Conservation (phyloP, 2,797 vertebrate species). For the Pangasius sanitwongsei region DNA sequence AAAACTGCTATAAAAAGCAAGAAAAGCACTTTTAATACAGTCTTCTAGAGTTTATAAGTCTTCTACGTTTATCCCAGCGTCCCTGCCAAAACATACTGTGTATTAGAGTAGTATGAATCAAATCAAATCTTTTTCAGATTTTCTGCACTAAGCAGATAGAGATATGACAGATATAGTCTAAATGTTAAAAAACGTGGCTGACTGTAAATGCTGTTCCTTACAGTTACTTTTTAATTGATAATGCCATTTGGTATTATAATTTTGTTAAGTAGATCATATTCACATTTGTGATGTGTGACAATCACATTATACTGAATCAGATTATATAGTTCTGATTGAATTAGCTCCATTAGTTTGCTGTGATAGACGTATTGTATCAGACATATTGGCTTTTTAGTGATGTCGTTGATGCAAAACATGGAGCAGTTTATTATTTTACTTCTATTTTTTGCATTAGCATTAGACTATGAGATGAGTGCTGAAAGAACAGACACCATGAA, state of each 20-base stretch:
- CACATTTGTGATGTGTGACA: conserved; percentile 5
- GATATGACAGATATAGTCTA: background rate
- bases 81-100: background rate
- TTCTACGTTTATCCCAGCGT: background rate
- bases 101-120: background rate
- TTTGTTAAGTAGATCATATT: conserved; percentile 9
- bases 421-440: background rate
- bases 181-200: background rate
- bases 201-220: background rate
- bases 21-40: background rate
- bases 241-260: background rate
- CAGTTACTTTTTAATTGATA: background rate
- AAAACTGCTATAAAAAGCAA: background rate
- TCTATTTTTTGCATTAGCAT: background rate
- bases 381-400: background rate
- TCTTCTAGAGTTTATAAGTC: background rate
- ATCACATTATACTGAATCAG: background rate
- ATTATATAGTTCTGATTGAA: background rate
- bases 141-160: background rate
- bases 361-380: background rate
- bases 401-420: background rate
- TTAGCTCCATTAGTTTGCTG: conserved; percentile 4
- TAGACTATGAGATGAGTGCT: background rate
- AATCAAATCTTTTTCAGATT: background rate
- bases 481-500: background rate